phyloP scores from a whole-genome alignment of 2,888 invertebrate species.

The Charanyca ferruginea region DNA sequence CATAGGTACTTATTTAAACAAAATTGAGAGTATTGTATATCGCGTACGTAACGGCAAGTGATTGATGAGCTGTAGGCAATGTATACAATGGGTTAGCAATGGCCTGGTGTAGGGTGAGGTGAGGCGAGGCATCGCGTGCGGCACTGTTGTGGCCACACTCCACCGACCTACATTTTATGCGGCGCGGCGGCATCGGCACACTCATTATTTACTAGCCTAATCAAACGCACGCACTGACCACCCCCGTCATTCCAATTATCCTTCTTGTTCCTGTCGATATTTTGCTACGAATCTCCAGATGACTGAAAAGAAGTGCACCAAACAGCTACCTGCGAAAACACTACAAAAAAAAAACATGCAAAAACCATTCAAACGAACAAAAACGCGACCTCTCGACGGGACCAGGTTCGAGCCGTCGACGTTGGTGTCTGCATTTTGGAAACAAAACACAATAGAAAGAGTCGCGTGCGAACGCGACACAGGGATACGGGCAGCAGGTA shows the following conservation, averaged over 20 bases:
- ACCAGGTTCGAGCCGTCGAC: conserved; percentile 83
- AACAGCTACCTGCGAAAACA: conserved; percentile 87
- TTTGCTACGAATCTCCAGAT: conserved; percentile 62
- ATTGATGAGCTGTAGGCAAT: conserved; percentile 73
- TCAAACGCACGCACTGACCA: conserved; percentile 79
- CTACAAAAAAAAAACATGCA: conserved; percentile 84
- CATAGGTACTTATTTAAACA: conserved; percentile 4
- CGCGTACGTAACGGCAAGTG: conserved; percentile 43
- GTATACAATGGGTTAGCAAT: conserved; percentile 73
- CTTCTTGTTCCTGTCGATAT: conserved; percentile 64
- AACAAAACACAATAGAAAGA: conserved; percentile 91
- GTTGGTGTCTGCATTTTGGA: conserved; percentile 90
- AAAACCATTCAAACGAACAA: conserved; percentile 84
- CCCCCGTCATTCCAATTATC: conserved; percentile 74
- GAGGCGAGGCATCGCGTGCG: conserved; percentile 83
- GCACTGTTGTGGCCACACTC: conserved; percentile 81
- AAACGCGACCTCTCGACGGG: conserved; percentile 85
- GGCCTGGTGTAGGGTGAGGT: conserved; percentile 73
- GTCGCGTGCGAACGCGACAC: conserved; percentile 87
- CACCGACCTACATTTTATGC: conserved; percentile 91
- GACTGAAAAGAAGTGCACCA: conserved; percentile 75
- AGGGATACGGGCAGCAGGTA: conserved; percentile 89
- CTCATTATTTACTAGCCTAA: conserved; percentile 84
- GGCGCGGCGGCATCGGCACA: conserved; percentile 80
- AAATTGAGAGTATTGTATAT: conserved; percentile 34